These are phyloP conservation scores for Tipula lateralis DNA, from an alignment of 2,888 invertebrate genomes.

Conservation along the genomic window DNA sequence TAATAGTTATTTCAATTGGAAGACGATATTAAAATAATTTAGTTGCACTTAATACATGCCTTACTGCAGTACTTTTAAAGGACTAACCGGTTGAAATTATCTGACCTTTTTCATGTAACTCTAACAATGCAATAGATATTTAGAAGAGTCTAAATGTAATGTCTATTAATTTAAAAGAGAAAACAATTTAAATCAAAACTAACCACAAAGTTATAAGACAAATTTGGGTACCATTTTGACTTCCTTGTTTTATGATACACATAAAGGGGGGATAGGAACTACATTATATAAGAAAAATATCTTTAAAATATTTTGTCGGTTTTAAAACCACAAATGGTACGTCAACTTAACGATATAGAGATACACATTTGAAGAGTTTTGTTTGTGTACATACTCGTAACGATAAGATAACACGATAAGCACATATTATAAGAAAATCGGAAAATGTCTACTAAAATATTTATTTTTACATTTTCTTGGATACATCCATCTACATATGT, in stretches of 20 bases:
- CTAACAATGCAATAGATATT: too few relatives aligned
- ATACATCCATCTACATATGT: neutral
- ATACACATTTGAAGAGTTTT: neutral
- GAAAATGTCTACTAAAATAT: slow-evolving; percentile 19
- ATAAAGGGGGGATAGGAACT: neutral
- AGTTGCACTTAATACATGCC: too few relatives aligned
- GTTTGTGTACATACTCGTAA: neutral
- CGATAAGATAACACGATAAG: neutral
- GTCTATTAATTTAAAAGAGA: too few relatives aligned
- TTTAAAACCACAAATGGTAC: slow-evolving; percentile 2
- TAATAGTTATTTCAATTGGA: too few relatives aligned
- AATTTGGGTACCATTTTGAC: neutral
- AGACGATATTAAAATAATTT: too few relatives aligned
- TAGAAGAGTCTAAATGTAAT: too few relatives aligned
- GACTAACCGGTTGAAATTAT: too few relatives aligned
- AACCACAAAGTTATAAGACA: neutral
- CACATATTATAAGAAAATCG: neutral
- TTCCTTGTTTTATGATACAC: neutral
- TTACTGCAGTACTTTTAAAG: too few relatives aligned
- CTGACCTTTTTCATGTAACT: too few relatives aligned
- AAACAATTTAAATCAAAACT: neutral
- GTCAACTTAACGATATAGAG: neutral
- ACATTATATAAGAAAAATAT: neutral
- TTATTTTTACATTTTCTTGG: neutral
- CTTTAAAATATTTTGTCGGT: slow-evolving; percentile 11